Evolutionary conservation across 2,888 invertebrate genomes (phyloP).

Genomic region (Mythimna loreyi): DNA sequence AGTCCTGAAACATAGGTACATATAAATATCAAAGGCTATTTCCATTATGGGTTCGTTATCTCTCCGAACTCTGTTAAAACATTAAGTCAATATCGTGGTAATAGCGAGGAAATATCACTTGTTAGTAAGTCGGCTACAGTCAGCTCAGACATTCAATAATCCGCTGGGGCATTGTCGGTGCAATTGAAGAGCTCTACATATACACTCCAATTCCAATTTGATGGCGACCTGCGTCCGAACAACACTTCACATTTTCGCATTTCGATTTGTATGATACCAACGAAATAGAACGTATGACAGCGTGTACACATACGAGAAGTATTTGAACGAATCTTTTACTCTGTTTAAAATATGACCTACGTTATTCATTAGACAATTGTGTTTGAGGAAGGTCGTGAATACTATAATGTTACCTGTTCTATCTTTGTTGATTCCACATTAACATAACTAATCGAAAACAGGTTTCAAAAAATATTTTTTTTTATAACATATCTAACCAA

Average conservation of each 20-base stretch:
- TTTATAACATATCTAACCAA: background rate
- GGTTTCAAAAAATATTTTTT: background rate
- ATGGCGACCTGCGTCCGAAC: slow-evolving; percentile 15
- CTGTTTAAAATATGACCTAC: background rate
- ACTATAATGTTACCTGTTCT: background rate
- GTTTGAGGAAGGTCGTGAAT: slow-evolving; percentile 5
- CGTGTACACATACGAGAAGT: background rate
- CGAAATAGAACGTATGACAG: too few relatives aligned
- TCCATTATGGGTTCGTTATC: slow-evolving; percentile 28
- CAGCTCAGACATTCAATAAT: slow-evolving; percentile 9
- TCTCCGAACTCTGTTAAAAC: background rate
- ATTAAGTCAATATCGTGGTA: background rate
- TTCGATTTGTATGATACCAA: slow-evolving; percentile 9
- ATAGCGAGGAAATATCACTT: background rate
- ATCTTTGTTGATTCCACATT: background rate
- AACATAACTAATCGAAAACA: background rate
- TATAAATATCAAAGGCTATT: slow-evolving; percentile 1
- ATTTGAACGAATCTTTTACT: background rate
- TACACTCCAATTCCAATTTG: slow-evolving; percentile 44
- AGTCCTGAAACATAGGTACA: slow-evolving; percentile 24
- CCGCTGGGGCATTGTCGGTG: slow-evolving; percentile 9
- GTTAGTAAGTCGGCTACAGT: background rate
- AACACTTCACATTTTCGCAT: slow-evolving; percentile 11
- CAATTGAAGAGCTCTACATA: slow-evolving; percentile 33
- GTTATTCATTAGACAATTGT: background rate